Percentiles rank a stretch among this genome's conserved stretches.
These are phyloP conservation scores for Hypomesus transpacificus DNA, from an alignment of 2,113 vertebrate genomes.

Conservation along the genomic window DNA sequence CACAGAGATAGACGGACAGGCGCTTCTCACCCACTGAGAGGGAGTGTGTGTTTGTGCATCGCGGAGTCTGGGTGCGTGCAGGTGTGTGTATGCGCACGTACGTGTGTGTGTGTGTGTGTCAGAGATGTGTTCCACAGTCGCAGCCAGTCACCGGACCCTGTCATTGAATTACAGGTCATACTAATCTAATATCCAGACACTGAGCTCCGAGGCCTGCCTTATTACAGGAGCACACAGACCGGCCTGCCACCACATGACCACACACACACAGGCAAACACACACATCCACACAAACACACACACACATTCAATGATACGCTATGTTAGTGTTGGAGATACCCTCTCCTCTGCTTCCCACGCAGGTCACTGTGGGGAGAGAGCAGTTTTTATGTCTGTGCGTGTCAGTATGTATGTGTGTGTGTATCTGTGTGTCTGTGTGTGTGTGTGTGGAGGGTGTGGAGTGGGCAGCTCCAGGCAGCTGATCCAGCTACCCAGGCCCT, in stretches of 20 bases:
- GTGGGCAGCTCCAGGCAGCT: too few relatives aligned
- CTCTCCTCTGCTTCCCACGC: too few relatives aligned
- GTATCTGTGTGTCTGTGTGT: too few relatives aligned
- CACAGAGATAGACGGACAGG: not conserved
- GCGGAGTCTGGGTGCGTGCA: constrained; percentile 10
- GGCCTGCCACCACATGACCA: constrained; percentile 49
- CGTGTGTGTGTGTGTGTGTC: constrained; percentile 24
- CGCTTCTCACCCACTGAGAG: not conserved
- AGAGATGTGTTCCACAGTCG: constrained; percentile 4
- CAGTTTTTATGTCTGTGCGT: too few relatives aligned
- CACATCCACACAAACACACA: not conserved
- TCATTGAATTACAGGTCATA: constrained; percentile 67
- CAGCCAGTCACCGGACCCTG: constrained; percentile 46
- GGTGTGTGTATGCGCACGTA: constrained; percentile 25
- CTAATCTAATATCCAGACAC: constrained; percentile 60
- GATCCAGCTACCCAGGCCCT: too few relatives aligned
- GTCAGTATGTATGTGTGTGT: too few relatives aligned
- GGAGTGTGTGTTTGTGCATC: constrained; percentile 1
- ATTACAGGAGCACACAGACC: not conserved
- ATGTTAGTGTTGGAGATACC: not conserved
- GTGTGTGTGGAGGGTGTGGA: too few relatives aligned
- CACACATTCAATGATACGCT: not conserved
- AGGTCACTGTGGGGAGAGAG: too few relatives aligned
- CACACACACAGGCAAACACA: constrained; percentile 20
- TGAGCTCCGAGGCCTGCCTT: constrained; percentile 43